A percentile compares a stretch with the other conserved stretches of the same genome.
Conservation (phyloP, 2,888 invertebrate species). For the Rhaphigaster nebulosa region DNA sequence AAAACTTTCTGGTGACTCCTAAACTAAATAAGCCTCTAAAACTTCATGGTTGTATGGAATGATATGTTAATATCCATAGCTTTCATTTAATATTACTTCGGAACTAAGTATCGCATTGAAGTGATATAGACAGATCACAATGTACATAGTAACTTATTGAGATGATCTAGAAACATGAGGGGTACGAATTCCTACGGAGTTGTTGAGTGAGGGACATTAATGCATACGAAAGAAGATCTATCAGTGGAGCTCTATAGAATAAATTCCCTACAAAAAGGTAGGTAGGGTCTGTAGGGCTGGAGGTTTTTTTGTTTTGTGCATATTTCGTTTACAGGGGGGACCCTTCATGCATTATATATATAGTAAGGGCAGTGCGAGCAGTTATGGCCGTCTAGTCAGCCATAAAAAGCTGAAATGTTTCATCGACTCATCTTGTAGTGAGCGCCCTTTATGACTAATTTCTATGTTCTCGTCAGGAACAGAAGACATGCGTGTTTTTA, state of each 20-base stretch:
- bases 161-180: not conserved
- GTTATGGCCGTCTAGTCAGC: conserved; percentile 21
- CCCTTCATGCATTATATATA: conserved; percentile 57
- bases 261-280: conserved; percentile 54
- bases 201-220: conserved; percentile 45
- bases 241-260: conserved; percentile 54
- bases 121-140: not conserved
- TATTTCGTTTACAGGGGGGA: conserved; percentile 43
- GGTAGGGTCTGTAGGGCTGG: not conserved
- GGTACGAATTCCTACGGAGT: not conserved
- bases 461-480: not conserved
- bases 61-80: too few species aligned
- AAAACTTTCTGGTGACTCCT: too few species aligned
- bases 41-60: too few species aligned
- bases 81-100: too few species aligned
- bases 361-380: conserved; percentile 1
- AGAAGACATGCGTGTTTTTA: not conserved
- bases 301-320: conserved; percentile 53
- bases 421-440: conserved; percentile 28
- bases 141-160: not conserved
- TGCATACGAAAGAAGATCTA: conserved; percentile 58
- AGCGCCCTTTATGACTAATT: conserved; percentile 22
- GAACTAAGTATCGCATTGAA: not conserved
- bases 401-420: conserved; percentile 44
- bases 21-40: too few species aligned